Conservation (phyloP, 2,888 invertebrate species). For the Automeris io region DNA sequence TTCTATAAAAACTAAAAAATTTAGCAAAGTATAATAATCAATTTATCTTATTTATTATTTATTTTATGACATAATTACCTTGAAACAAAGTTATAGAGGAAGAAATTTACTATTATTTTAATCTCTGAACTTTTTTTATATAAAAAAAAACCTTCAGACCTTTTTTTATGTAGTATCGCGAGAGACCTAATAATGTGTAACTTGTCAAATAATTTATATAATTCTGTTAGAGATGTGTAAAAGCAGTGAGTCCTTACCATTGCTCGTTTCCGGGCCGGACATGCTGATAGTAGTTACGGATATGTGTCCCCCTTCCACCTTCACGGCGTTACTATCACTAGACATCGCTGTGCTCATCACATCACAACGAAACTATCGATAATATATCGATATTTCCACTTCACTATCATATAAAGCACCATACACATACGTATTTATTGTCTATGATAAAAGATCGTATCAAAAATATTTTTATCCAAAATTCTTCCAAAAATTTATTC, state of each 20-base stretch:
- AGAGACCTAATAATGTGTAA: no score
- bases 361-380: constrained; percentile 46
- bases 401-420: constrained; percentile 58
- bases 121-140: no score
- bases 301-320: constrained; percentile 78
- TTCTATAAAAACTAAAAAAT: no score
- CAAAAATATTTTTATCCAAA: constrained; percentile 39
- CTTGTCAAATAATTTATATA: no score
- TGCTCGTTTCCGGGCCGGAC: constrained; percentile 76
- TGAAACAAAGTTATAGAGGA: no score
- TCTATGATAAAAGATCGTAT: constrained; percentile 38
- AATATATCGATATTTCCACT: constrained; percentile 38
- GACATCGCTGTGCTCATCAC: constrained; percentile 53
- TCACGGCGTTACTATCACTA: constrained; percentile 65
- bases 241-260: constrained; percentile 51
- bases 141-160: no score
- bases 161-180: no score
- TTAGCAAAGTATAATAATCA: no score
- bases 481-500: constrained; percentile 37
- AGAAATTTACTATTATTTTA: no score
- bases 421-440: constrained; percentile 24
- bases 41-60: no score
- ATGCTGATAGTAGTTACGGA: constrained; percentile 90
- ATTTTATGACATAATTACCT: no score
- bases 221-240: no score